Conservation (phyloP, 1,140 invertebrate genomes). For the Capitella teleta region DNA sequence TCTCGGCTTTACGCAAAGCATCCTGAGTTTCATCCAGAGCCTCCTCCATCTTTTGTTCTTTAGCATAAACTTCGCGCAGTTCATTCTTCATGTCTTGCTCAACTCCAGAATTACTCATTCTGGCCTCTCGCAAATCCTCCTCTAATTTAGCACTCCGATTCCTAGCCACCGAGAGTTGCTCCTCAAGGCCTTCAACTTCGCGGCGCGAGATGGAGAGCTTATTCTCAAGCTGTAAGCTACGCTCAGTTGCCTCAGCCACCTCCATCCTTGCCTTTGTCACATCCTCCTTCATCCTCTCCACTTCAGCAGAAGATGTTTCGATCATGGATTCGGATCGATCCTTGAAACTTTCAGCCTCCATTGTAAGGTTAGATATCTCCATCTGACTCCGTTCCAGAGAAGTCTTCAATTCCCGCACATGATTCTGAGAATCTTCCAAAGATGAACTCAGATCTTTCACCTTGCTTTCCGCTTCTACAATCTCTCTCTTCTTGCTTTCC, state of each 20-base stretch:
- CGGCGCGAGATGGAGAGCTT: slow-evolving; percentile 3
- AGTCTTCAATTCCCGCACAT: too few species aligned
- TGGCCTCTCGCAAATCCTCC: background rate
- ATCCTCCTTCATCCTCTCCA: too few species aligned
- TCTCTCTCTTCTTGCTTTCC: background rate
- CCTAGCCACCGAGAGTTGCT: background rate
- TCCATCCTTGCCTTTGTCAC: too few species aligned
- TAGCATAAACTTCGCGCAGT: background rate
- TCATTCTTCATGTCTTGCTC: background rate
- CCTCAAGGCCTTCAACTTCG: slow-evolving; percentile 1
- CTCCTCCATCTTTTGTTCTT: background rate
- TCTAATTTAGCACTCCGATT: slow-evolving; percentile 4
- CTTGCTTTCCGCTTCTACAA: too few species aligned
- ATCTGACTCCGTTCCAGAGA: too few species aligned
- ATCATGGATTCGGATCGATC: too few species aligned
- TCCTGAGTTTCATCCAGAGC: background rate
- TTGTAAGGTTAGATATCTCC: too few species aligned
- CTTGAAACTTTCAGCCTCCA: too few species aligned
- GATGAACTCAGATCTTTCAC: too few species aligned
- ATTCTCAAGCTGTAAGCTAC: background rate
- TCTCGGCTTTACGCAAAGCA: background rate
- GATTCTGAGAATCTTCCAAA: too few species aligned
- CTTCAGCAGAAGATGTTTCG: too few species aligned
- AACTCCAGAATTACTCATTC: background rate
- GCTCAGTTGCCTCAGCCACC: background rate